Percentiles rank a stretch among this genome's conserved stretches.
phyloP scores from a whole-genome alignment of 2,888 invertebrate species.

The Drosophila mayaguana region DNA sequence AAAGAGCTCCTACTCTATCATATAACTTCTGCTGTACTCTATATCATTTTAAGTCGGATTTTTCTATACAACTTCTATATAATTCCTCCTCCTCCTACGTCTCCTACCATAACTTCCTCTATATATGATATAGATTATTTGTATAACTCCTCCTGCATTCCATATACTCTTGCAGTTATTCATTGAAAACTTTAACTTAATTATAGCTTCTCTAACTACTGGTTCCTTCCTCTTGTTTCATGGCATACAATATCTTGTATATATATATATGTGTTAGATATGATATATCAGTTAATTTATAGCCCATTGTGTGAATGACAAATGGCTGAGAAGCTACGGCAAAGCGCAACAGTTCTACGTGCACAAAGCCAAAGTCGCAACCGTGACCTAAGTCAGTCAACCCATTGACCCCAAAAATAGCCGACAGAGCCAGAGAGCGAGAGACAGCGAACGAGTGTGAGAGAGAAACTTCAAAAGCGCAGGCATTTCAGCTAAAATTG shows the following conservation, averaged over 20 bases:
- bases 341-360: conserved; percentile 57
- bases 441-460: background rate
- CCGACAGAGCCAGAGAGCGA: conserved; percentile 1
- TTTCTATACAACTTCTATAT: background rate
- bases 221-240: background rate
- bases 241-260: conserved; percentile 1
- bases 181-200: background rate
- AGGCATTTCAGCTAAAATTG: conserved; percentile 51
- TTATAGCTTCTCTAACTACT: conserved; percentile 1
- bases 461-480: conserved; percentile 55
- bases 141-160: background rate
- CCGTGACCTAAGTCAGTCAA: conserved; percentile 55
- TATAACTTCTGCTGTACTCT: background rate
- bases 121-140: background rate
- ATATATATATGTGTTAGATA: conserved; percentile 3
- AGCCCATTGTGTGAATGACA: conserved; percentile 39
- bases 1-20: background rate
- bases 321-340: conserved; percentile 27
- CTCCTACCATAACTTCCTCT: background rate
- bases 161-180: background rate
- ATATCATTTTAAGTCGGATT: background rate
- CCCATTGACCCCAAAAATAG: conserved; percentile 54
- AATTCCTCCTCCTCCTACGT: too few relatives aligned
- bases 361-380: conserved; percentile 41
- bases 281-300: conserved; percentile 38